phyloP scores from a whole-genome alignment of 2,888 invertebrate genomes.

The Sclerodermus sp. region DNA sequence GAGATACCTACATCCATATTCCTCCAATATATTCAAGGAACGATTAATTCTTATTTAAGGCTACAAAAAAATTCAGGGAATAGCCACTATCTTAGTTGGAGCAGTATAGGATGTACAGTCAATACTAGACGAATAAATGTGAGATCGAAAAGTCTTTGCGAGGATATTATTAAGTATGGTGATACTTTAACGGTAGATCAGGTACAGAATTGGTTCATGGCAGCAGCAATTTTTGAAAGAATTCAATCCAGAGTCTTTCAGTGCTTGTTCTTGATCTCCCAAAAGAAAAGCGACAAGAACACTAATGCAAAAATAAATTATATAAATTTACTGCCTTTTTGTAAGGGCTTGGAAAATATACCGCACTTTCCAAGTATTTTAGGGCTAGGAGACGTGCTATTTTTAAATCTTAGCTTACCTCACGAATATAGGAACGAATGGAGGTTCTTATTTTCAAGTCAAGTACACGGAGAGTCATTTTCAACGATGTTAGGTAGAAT shows the following conservation, averaged over 20 bases:
- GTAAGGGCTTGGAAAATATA: slow-evolving; percentile 70
- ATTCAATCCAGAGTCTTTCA: slow-evolving; percentile 62
- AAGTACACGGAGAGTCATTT: slow-evolving; percentile 88
- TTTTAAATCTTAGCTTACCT: slow-evolving; percentile 79
- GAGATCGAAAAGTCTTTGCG: slow-evolving; percentile 64
- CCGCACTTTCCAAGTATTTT: slow-evolving; percentile 76
- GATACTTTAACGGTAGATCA: slow-evolving; percentile 55
- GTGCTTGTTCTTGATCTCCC: slow-evolving; percentile 61
- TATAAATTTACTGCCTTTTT: slow-evolving; percentile 60
- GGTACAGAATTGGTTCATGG: slow-evolving; percentile 59
- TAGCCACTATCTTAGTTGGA: slow-evolving; percentile 64
- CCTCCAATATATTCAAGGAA: slow-evolving; percentile 73
- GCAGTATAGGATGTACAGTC: slow-evolving; percentile 63
- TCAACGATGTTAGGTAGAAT: slow-evolving; percentile 79
- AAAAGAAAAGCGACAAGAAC: slow-evolving; percentile 59
- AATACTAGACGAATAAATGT: slow-evolving; percentile 62
- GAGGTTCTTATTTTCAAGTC: slow-evolving; percentile 85
- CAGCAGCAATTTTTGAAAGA: slow-evolving; percentile 58
- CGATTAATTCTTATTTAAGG: slow-evolving; percentile 75
- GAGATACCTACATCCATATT: slow-evolving; percentile 44
- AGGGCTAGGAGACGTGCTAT: slow-evolving; percentile 77
- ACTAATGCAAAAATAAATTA: slow-evolving; percentile 56
- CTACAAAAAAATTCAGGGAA: slow-evolving; percentile 65
- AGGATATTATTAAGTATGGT: slow-evolving; percentile 56
- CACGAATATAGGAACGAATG: slow-evolving; percentile 75